A percentile compares a stretch with the other conserved stretches of the same genome.
Evolutionary conservation across 2,113 vertebrate species (phyloP).

Genomic region (Dicentrarchus labrax): DNA sequence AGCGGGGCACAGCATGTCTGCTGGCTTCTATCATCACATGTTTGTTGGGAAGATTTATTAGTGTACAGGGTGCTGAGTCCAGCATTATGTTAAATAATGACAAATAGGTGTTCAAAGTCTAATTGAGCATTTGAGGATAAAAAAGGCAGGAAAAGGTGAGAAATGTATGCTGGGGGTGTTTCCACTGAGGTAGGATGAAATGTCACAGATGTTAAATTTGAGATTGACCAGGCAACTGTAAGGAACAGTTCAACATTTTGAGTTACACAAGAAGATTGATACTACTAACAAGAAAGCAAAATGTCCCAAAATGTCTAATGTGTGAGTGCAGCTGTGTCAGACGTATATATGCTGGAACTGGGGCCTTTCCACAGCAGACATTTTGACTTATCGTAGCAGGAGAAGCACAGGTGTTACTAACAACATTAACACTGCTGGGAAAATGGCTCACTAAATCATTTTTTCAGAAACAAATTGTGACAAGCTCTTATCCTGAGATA

Average conservation of each 20-base stretch:
- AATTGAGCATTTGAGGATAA: slow-evolving; percentile 2
- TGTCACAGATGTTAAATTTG: not conserved
- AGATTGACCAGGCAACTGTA: not conserved
- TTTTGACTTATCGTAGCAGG: not conserved
- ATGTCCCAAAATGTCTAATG: too few relatives aligned
- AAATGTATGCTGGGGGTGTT: not conserved
- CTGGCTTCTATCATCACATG: slow-evolving; percentile 11
- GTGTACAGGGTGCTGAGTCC: not conserved
- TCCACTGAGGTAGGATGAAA: not conserved
- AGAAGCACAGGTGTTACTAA: not conserved
- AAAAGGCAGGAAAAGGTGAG: not conserved
- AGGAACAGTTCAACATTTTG: not conserved
- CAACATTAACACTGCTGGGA: not conserved
- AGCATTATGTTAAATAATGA: not conserved
- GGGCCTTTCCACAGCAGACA: not conserved
- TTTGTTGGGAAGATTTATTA: slow-evolving; percentile 15
- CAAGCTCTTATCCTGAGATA: slow-evolving; percentile 6
- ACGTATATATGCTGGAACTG: too few relatives aligned
- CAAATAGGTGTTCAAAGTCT: slow-evolving; percentile 10
- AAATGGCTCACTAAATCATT: not conserved
- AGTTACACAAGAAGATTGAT: not conserved
- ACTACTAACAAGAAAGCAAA: too few relatives aligned
- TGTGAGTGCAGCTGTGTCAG: too few relatives aligned
- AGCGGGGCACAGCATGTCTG: slow-evolving; percentile 49
- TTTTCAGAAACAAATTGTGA: not conserved